phyloP scores from a whole-genome alignment of 2,888 invertebrate species.

The Cepaea hortensis region DNA sequence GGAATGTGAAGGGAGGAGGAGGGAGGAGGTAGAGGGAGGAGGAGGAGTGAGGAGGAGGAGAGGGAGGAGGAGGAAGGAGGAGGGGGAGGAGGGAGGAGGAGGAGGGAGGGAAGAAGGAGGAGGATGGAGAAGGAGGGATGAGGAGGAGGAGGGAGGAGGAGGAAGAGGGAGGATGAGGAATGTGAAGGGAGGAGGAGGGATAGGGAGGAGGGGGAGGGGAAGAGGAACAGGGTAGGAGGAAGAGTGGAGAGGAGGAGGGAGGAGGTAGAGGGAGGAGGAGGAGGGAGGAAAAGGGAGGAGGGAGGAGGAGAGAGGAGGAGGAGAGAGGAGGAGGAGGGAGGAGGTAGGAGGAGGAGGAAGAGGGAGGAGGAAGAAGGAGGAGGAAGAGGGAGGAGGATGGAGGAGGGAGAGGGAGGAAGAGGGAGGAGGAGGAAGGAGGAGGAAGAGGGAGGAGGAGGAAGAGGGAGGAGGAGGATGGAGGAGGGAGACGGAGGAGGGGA shows the following conservation, averaged over 20 bases:
- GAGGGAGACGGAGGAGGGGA: too few relatives aligned
- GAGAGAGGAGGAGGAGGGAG: background rate
- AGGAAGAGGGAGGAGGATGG: too few relatives aligned
- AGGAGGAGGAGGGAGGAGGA: too few relatives aligned
- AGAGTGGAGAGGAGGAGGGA: conserved; percentile 5
- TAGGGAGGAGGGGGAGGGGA: background rate
- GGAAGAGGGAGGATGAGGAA: too few relatives aligned
- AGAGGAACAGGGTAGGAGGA: background rate
- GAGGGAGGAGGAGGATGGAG: too few relatives aligned
- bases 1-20: too few relatives aligned
- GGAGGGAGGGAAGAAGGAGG: background rate
- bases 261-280: conserved; percentile 6
- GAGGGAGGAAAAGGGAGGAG: background rate
- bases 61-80: too few relatives aligned
- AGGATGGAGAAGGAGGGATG: too few relatives aligned
- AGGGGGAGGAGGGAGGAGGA: background rate
- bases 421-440: conserved; percentile 5
- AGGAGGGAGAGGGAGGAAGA: background rate
- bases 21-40: too few relatives aligned
- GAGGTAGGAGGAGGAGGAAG: too few relatives aligned
- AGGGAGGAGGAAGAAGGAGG: background rate
- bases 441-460: conserved; percentile 18
- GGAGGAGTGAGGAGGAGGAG: too few relatives aligned
- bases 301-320: conserved; percentile 1
- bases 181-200: too few relatives aligned